These are phyloP conservation scores for Heteractis magnifica DNA, from an alignment of 92 coral and sea anemone species.

Conservation along the genomic window DNA sequence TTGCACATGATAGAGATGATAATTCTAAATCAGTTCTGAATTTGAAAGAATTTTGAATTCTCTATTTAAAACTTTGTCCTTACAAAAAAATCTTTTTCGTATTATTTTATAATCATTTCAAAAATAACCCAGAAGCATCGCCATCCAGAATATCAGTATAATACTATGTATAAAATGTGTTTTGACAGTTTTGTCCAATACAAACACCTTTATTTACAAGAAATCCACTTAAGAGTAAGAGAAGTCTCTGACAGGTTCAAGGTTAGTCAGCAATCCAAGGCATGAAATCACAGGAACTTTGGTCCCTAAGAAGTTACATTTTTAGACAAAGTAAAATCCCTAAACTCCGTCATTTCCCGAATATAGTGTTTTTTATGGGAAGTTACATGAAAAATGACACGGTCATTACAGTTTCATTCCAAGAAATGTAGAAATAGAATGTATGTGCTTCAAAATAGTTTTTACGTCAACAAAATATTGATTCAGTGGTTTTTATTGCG, in stretches of 20 bases:
- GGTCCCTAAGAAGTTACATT: neutral
- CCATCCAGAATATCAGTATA: neutral
- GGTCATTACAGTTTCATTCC: neutral
- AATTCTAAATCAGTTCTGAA: no score
- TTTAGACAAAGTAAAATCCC: neutral
- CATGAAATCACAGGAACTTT: neutral
- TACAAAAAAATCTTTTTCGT: no score
- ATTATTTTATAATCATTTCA: no score
- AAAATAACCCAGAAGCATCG: neutral
- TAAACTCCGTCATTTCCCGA: neutral
- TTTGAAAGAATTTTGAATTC: no score
- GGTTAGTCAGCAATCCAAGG: neutral
- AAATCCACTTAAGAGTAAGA: neutral
- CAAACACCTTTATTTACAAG: neutral
- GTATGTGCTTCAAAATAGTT: neutral
- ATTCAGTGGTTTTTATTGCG: neutral
- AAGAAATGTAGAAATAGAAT: neutral
- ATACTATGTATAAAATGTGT: neutral
- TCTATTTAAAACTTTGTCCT: no score
- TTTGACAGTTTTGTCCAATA: neutral
- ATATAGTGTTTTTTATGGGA: neutral
- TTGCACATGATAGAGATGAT: no score
- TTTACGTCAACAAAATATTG: neutral
- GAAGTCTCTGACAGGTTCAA: neutral
- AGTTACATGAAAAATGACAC: neutral